phyloP scores from a whole-genome alignment of 2,113 vertebrate genomes.

The Melanerpes formicivorus region DNA sequence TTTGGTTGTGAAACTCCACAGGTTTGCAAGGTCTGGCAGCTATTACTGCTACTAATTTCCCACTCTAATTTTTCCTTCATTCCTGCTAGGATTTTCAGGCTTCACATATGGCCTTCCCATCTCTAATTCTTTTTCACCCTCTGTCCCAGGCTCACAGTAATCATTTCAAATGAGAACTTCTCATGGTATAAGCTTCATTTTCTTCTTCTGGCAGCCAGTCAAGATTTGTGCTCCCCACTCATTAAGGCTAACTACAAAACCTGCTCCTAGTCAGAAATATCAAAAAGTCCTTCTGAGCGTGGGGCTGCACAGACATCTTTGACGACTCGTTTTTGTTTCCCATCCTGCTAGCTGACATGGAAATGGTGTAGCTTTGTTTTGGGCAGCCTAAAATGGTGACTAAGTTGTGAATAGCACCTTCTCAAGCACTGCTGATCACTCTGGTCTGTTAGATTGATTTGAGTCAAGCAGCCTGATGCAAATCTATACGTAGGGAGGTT shows the following conservation, averaged over 20 bases:
- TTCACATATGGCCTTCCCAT: neutral
- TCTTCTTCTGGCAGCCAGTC: neutral
- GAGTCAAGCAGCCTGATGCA: neutral
- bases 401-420: neutral
- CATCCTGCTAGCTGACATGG: neutral
- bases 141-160: neutral
- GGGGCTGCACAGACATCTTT: neutral
- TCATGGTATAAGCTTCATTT: neutral
- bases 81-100: neutral
- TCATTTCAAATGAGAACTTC: neutral
- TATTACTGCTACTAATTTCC: neutral
- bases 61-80: neutral
- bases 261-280: neutral
- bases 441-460: neutral
- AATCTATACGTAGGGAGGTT: neutral
- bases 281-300: neutral
- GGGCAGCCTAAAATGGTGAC: neutral
- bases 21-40: neutral
- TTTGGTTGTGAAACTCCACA: neutral
- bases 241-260: neutral
- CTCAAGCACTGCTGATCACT: neutral
- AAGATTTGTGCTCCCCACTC: neutral
- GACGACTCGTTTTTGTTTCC: neutral
- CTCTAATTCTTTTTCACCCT: neutral
- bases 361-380: neutral